Base-by-base conservation (phyloP, 2,888 invertebrate genomes). In the Acanthococcus lagerstroemiae region DNA sequence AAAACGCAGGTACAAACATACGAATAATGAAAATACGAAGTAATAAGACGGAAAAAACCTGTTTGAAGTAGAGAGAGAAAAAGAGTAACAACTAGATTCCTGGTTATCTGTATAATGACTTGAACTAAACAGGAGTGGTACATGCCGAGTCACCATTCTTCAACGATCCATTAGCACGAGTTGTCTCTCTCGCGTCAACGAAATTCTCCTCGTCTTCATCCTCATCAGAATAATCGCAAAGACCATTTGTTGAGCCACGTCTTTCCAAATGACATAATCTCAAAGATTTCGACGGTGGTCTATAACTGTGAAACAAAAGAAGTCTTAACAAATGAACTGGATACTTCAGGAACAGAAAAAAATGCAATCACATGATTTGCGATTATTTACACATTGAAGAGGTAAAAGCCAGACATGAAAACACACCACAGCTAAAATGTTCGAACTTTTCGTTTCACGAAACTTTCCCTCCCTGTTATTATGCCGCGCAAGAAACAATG, bases 151-250 rank as follows among this genome's bases (percentile, higher is more conserved):
- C 48, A 17, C 46, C 58, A 26, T 19, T 60, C 24, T 27, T 27
- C 3, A 15, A 17, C 25, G 26, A 60, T 6, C 46, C 48, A 1
- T 60, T 48, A 19, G 19, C n/a, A 25, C 58, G 58, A 19, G 22
- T 60, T 6, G n/a, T 12, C 4, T 60, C 58, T 4, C 17, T n/a
- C 2, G 58, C 58, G 24, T 48, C 58, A 7, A 27, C 48, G 21
- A 48, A 60, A 45, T 60, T 48, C 7, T 46, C 58, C 7, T 45
- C 26, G 17, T 58, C 57, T 2, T 58, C 48, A 9, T 48, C 58
- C 5, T 60, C 58, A 25, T 60, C 58, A 2, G 58, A 60, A 48
- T 60, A 60, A 17, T 60, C 58, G 4, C 12, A 12, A 27, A 19
- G 46, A 17, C 58, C 48, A 19, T 26, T 60, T 9, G 26, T 17